Evolutionary conservation across 2,888 invertebrate genomes (phyloP).

Genomic region (Archaeoteleia sp.): DNA sequence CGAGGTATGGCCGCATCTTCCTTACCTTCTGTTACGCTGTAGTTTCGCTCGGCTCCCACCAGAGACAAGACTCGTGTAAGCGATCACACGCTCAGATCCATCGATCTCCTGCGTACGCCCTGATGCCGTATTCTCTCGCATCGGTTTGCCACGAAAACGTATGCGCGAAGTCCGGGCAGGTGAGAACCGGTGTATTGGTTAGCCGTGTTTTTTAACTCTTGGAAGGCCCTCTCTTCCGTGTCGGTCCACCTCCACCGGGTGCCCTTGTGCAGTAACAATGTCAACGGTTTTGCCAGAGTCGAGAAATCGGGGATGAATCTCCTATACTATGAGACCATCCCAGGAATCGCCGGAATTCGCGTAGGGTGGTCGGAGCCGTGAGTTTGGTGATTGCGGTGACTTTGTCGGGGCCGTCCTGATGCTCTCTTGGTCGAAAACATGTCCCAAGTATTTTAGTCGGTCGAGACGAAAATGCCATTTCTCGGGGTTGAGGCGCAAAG

Average conservation of each 20-base stretch:
- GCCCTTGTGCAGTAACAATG: slow-evolving; percentile 2
- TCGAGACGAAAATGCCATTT: slow-evolving; percentile 56
- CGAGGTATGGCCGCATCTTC: too few species aligned
- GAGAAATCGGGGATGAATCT: slow-evolving; percentile 14
- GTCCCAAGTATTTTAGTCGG: slow-evolving; percentile 47
- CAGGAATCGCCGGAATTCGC: not conserved
- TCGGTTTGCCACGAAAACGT: too few species aligned
- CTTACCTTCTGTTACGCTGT: too few species aligned
- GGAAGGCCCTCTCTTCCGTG: slow-evolving; percentile 1
- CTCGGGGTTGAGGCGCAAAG: slow-evolving; percentile 47
- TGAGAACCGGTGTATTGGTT: too few species aligned
- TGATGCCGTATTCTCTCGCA: too few species aligned
- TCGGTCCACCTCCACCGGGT: too few species aligned
- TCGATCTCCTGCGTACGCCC: too few species aligned
- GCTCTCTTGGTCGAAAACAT: slow-evolving; percentile 2
- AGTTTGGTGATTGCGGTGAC: not conserved
- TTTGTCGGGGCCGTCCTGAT: slow-evolving; percentile 14
- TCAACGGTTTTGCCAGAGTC: not conserved
- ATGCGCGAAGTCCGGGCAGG: too few species aligned
- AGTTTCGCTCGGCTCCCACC: too few species aligned
- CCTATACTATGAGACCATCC: slow-evolving; percentile 24
- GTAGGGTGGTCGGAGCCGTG: not conserved
- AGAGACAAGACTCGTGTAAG: too few species aligned
- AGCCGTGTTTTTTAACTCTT: slow-evolving; percentile 2
- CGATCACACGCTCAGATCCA: too few species aligned